A percentile compares a stretch with the other conserved stretches of the same genome.
phyloP scores from a whole-genome alignment of 2,113 vertebrate species.

The Bos javanicus region DNA sequence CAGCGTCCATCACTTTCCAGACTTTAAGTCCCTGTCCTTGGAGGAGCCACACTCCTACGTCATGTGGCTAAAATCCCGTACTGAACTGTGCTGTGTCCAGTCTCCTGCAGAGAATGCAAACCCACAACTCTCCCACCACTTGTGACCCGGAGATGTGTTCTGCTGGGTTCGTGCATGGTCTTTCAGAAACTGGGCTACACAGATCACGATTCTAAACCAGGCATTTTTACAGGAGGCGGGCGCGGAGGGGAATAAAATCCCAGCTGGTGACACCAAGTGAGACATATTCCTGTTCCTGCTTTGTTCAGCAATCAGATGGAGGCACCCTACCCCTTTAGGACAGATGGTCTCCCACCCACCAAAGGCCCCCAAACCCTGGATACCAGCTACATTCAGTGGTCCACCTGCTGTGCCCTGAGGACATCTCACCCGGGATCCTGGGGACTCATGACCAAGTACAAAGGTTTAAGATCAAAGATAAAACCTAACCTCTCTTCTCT shows the following conservation, averaged over 20 bases:
- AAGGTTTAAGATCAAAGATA: neutral
- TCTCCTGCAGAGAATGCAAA: neutral
- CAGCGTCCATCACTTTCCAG: neutral
- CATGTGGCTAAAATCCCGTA: neutral
- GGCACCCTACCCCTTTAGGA: rapidly evolving
- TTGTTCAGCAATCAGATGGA: neutral
- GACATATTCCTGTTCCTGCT: neutral
- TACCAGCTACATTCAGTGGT: neutral
- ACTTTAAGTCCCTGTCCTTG: neutral
- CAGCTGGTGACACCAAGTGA: neutral
- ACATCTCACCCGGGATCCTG: neutral
- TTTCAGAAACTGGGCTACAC: neutral
- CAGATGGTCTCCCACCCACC: neutral
- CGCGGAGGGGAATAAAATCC: neutral
- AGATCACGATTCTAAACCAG: neutral
- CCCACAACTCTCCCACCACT: neutral
- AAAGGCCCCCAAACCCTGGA: neutral
- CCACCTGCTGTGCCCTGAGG: neutral
- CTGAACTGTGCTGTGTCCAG: neutral
- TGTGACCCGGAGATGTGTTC: neutral
- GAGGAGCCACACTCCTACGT: neutral
- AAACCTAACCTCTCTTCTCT: neutral
- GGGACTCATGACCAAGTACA: neutral
- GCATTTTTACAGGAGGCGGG: neutral
- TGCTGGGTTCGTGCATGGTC: neutral